Conservation (phyloP, 2,113 vertebrate genomes). For the Empidonax traillii region DNA sequence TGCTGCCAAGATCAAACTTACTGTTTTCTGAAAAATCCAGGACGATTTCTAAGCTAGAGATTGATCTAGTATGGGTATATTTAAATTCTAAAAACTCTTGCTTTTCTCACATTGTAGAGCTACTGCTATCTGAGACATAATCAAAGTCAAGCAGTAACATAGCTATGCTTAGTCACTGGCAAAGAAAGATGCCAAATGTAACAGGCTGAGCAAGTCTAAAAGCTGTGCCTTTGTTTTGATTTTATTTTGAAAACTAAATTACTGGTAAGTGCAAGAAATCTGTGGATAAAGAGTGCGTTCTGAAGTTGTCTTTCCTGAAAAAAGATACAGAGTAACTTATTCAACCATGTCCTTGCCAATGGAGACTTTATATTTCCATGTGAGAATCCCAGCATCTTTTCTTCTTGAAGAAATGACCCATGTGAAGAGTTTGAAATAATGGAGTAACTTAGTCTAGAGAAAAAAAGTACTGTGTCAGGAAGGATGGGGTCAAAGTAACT, state of each 20-base stretch:
- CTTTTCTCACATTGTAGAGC: background rate
- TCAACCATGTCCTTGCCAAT: background rate
- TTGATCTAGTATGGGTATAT: background rate
- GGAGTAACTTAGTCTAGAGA: background rate
- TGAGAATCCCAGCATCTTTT: background rate
- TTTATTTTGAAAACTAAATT: constrained; percentile 16
- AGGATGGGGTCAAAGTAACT: background rate
- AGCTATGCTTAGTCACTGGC: background rate
- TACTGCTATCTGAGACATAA: background rate
- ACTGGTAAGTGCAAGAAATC: background rate
- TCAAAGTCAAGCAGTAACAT: background rate
- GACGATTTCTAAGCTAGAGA: background rate
- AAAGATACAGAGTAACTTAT: background rate
- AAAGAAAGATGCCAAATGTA: background rate
- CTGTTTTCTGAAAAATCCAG: background rate
- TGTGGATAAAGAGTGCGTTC: background rate
- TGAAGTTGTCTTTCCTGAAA: background rate
- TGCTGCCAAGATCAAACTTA: background rate
- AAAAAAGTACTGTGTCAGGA: background rate
- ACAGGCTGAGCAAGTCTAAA: background rate
- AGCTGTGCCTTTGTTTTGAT: background rate
- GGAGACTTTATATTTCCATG: background rate
- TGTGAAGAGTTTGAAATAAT: background rate
- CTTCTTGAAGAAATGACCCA: background rate
- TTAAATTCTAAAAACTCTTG: background rate